A percentile compares a stretch with the other conserved stretches of the same genome.
Conservation (phyloP, 2,113 vertebrate genomes). For the Neopipo cinnamomea region DNA sequence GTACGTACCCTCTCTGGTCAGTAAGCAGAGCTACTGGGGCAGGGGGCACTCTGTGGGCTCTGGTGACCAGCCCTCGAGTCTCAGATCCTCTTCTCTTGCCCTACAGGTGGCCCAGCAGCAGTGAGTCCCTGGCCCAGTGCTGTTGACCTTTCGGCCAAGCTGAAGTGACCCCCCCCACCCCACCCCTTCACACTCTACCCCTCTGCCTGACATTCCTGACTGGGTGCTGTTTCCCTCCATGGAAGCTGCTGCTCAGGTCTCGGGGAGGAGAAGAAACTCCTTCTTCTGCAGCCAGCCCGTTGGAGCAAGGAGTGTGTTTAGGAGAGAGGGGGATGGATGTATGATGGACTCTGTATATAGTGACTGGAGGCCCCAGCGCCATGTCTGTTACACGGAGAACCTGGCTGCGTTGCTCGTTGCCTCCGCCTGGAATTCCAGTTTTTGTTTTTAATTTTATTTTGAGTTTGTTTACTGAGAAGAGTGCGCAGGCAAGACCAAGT, state of each 20-base stretch:
- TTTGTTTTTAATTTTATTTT: slow-evolving; percentile 76
- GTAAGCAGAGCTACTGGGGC: accelerated
- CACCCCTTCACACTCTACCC: slow-evolving; percentile 55
- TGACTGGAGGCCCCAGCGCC: slow-evolving; percentile 74
- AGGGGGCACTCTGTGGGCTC: not conserved
- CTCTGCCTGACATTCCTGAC: slow-evolving; percentile 69
- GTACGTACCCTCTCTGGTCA: slow-evolving; percentile 62
- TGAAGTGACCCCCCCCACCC: slow-evolving; percentile 61
- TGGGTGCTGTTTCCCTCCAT: slow-evolving; percentile 58
- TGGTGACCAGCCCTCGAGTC: not conserved
- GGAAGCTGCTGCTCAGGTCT: slow-evolving; percentile 65
- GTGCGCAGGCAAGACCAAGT: slow-evolving; percentile 70
- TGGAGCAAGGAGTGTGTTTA: slow-evolving; percentile 71
- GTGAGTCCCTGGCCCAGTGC: slow-evolving; percentile 59
- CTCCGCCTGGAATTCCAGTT: slow-evolving; percentile 70
- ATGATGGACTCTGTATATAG: slow-evolving; percentile 69
- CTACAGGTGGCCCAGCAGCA: slow-evolving; percentile 80
- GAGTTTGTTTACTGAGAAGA: slow-evolving; percentile 76
- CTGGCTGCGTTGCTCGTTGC: slow-evolving; percentile 69
- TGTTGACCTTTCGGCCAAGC: slow-evolving; percentile 53
- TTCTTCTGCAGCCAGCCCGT: slow-evolving; percentile 58
- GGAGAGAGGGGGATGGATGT: slow-evolving; percentile 51
- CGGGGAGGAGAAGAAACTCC: slow-evolving; percentile 38
- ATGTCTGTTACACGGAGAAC: slow-evolving; percentile 76
- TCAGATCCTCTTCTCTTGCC: not conserved